A percentile compares a stretch with the other conserved stretches of the same genome.
Evolutionary conservation across 1,140 invertebrate species (phyloP).

Genomic region (Diorhabda elongata): DNA sequence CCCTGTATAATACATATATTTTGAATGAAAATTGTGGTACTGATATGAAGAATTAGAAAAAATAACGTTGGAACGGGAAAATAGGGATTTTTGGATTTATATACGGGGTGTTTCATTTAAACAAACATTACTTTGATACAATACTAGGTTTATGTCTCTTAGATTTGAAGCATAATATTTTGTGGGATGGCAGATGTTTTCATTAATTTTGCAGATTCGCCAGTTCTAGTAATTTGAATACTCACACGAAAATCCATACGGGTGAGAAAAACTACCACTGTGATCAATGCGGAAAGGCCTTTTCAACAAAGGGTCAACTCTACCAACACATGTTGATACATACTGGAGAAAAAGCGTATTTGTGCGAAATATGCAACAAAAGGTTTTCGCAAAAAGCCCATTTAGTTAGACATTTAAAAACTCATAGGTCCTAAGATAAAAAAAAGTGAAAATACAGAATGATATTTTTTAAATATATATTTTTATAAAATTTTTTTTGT

Average conservation of each 20-base stretch:
- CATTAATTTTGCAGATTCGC: slow-evolving; percentile 34
- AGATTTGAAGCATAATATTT: too few relatives aligned
- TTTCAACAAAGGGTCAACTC: slow-evolving; percentile 48
- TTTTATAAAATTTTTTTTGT: not conserved
- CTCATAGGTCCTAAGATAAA: slow-evolving; percentile 29
- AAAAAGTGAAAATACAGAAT: not conserved
- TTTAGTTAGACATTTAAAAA: slow-evolving; percentile 50
- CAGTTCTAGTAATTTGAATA: slow-evolving; percentile 46
- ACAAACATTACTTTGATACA: too few relatives aligned
- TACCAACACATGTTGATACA: slow-evolving; percentile 58
- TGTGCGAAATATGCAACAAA: slow-evolving; percentile 72
- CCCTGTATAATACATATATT: too few relatives aligned
- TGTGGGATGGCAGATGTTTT: too few relatives aligned
- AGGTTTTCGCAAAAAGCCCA: slow-evolving; percentile 75
- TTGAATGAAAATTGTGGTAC: too few relatives aligned
- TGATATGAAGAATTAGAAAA: too few relatives aligned
- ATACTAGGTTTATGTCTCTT: too few relatives aligned
- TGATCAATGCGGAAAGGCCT: slow-evolving; percentile 47
- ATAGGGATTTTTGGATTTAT: too few relatives aligned
- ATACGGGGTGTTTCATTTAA: too few relatives aligned
- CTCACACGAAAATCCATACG: slow-evolving; percentile 53
- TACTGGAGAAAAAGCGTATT: slow-evolving; percentile 59
- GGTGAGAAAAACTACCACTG: slow-evolving; percentile 55
- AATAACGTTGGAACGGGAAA: too few relatives aligned
- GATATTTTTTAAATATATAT: not conserved